Conservation (phyloP, 2,888 invertebrate genomes). For the Silvanus unidentatus region DNA sequence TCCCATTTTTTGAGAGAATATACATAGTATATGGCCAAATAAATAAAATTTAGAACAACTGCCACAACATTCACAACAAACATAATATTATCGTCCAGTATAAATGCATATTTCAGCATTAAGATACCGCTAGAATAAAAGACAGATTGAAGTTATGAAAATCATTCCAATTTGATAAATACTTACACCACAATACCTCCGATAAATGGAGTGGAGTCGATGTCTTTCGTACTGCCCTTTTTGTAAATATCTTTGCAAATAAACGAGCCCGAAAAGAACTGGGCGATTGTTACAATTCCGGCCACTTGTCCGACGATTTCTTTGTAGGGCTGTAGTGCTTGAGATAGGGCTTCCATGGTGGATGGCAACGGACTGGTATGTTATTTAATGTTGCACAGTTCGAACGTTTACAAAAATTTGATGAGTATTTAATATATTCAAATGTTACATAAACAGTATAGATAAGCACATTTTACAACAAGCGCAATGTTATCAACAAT, state of each 20-base stretch:
- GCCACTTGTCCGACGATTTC: constrained; percentile 63
- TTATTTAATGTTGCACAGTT: too few relatives aligned
- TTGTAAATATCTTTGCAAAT: constrained; percentile 69
- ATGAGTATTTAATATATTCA: too few relatives aligned
- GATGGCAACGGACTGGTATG: background rate
- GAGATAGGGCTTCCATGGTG: constrained; percentile 50
- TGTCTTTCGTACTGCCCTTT: constrained; percentile 59
- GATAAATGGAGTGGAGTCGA: constrained; percentile 65
- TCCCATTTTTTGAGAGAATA: constrained; percentile 53
- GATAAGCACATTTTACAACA: too few relatives aligned
- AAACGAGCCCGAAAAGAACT: constrained; percentile 75
- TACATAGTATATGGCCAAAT: constrained; percentile 60
- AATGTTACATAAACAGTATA: too few relatives aligned
- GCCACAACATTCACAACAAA: constrained; percentile 73
- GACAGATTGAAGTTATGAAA: background rate
- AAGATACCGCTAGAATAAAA: constrained; percentile 59
- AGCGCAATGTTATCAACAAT: too few relatives aligned
- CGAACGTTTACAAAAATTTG: too few relatives aligned
- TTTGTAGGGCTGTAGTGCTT: constrained; percentile 59
- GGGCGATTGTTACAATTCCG: constrained; percentile 68
- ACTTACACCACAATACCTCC: constrained; percentile 76
- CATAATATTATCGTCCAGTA: constrained; percentile 70
- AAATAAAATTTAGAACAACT: constrained; percentile 60
- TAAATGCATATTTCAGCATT: constrained; percentile 69
- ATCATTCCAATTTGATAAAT: constrained; percentile 5